A percentile compares a stretch with the other conserved stretches of the same genome.
Conservation (phyloP, 2,113 vertebrate genomes). For the Calidris pygmaea region DNA sequence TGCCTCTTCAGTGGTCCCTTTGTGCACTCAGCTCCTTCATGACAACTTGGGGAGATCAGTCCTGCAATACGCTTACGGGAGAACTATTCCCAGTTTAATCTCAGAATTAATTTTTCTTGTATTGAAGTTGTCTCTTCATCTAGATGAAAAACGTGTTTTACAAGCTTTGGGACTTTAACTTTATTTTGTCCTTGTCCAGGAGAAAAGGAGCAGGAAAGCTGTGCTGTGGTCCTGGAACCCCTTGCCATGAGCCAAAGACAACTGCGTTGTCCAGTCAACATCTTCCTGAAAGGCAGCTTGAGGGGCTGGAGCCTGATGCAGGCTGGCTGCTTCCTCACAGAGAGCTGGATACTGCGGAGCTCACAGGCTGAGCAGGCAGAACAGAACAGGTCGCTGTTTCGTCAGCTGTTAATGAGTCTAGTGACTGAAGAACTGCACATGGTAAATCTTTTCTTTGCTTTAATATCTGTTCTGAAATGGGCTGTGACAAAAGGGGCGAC, state of each 20-base stretch:
- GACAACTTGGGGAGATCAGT: neutral
- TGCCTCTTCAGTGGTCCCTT: neutral
- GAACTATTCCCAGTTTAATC: neutral
- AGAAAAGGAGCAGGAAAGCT: constrained; percentile 62
- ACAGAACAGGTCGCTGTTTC: constrained; percentile 49
- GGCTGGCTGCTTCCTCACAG: constrained; percentile 60
- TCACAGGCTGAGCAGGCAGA: neutral
- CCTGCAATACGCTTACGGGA: neutral
- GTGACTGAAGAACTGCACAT: constrained; percentile 71
- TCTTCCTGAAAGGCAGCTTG: constrained; percentile 79
- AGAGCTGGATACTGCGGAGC: constrained; percentile 83
- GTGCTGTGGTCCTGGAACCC: constrained; percentile 80
- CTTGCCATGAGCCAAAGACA: constrained; percentile 76
- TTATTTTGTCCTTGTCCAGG: constrained; percentile 45
- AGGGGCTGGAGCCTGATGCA: constrained; percentile 67
- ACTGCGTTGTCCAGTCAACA: constrained; percentile 71
- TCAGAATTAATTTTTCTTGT: neutral
- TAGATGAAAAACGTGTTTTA: neutral
- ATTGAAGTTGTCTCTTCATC: neutral
- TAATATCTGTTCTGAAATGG: neutral
- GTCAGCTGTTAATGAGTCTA: constrained; percentile 74
- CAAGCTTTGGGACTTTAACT: neutral
- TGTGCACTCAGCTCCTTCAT: neutral
- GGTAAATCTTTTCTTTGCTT: constrained; percentile 71
- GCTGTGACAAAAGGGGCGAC: neutral